Conservation (phyloP, 2,797 vertebrate species). For the Saxicola maurus region DNA sequence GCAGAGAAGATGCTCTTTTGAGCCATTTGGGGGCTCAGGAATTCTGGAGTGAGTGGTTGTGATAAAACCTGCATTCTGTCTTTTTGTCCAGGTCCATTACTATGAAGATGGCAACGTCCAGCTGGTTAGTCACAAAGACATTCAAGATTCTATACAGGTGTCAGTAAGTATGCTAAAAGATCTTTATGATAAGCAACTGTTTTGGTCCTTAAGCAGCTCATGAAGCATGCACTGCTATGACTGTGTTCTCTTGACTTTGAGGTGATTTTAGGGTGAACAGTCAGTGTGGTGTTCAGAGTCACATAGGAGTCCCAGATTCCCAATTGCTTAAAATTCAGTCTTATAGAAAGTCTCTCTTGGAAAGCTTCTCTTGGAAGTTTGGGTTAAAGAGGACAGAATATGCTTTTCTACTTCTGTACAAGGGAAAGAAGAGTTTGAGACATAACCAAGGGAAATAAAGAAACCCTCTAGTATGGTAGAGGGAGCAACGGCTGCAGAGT, state of each 20-base stretch:
- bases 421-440: not conserved
- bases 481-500: not conserved
- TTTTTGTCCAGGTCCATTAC: constrained; percentile 86
- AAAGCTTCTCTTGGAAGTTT: not conserved
- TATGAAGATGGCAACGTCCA: constrained; percentile 97
- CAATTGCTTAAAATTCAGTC: not conserved
- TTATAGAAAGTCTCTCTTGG: not conserved
- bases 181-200: not conserved
- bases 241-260: not conserved
- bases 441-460: not conserved
- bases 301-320: not conserved
- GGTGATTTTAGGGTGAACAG: not conserved
- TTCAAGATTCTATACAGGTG: constrained; percentile 84
- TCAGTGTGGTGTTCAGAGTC: not conserved
- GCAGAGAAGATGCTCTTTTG: not conserved
- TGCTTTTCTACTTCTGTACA: not conserved
- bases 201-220: not conserved
- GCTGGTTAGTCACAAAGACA: constrained; percentile 93
- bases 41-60: not conserved
- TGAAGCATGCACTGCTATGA: not conserved
- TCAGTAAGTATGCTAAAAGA: constrained; percentile 78
- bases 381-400: not conserved
- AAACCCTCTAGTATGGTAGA: not conserved
- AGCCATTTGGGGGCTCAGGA: not conserved
- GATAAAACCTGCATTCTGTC: not conserved